Evolutionary conservation across 2,797 vertebrate species (phyloP), one percentile per base, ranked within the genome.

Genomic region (Platalea minor): DNA sequence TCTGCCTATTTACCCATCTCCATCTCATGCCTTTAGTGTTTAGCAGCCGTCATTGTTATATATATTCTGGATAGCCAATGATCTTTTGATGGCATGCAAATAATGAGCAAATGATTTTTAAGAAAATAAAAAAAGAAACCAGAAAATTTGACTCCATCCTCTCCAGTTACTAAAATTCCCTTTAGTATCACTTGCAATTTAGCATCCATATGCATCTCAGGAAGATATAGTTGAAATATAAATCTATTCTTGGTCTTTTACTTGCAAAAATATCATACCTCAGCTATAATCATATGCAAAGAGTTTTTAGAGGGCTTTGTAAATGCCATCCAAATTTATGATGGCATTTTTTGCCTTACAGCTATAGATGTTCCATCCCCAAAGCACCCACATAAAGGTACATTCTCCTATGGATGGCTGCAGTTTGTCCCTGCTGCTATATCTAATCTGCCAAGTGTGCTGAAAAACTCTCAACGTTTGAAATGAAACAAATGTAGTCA

Each of bases 321-420:
- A 96, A 97, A 97, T 97, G 96, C 93, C 93, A 95, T 97, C 97
- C 96, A 95, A 96, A 97, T 97, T 96, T 97, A 97, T 93, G 95
- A 93, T 96, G 95, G 97, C 93, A 94, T 95, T 96, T 96, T 97
- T 96, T 97, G 95, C 96, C 93, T 96, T 93, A 91, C 79, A 95
- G 95, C 95, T 95, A 95, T 94, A 91, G 90, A 94, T 96, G 93
- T 97, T 95, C 95, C 92, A 93, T 95, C 95, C 94, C 93, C 91
- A 95, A 95, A 96, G 95, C 96, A 95, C 94, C 93, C 97, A 95
- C 95, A 92, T 95, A 97, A 97, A 96, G 95, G 94, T 96, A 94
- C 95, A 96, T 93, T 95, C 95, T 97, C 94, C 92, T 96, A 85
- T 92, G 82, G 94, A 97, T 96, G 91, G 91, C 93, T 97, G 95